A percentile compares a stretch with the other conserved stretches of the same genome.
These are phyloP conservation scores for Rhinella marina DNA, from an alignment of 2,797 vertebrate genomes.

Conservation along the genomic window DNA sequence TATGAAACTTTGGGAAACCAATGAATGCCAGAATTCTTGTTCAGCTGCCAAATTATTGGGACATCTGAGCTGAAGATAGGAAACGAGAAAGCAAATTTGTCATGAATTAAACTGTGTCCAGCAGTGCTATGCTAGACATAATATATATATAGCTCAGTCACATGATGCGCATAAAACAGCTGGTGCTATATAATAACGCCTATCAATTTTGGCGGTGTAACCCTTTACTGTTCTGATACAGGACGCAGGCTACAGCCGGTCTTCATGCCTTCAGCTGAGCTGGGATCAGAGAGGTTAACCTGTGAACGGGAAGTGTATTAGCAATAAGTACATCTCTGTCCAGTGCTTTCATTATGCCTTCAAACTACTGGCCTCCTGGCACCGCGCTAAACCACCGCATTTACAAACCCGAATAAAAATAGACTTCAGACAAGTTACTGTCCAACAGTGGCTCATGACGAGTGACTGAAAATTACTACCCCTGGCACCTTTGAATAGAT, in stretches of 20 bases:
- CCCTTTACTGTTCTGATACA: background rate
- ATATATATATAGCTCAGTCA: conserved; percentile 43
- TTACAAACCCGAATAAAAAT: conserved; percentile 51
- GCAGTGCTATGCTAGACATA: conserved; percentile 42
- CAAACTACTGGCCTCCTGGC: conserved; percentile 31
- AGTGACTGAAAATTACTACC: conserved; percentile 45
- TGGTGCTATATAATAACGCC: conserved; percentile 39
- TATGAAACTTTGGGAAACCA: conserved; percentile 2
- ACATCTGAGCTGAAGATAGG: conserved; percentile 31
- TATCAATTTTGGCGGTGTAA: conserved; percentile 13
- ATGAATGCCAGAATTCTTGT: conserved; percentile 8
- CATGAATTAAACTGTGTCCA: conserved; percentile 45
- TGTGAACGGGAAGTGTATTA: conserved; percentile 20
- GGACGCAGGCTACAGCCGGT: background rate
- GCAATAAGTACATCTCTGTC: conserved; percentile 26
- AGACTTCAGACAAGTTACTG: conserved; percentile 42
- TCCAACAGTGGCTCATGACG: conserved; percentile 31
- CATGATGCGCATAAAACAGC: conserved; percentile 49
- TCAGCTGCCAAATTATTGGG: conserved; percentile 31
- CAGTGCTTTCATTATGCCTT: conserved; percentile 35
- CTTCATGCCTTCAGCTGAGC: background rate
- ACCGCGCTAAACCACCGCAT: conserved; percentile 46
- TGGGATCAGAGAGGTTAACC: conserved; percentile 21
- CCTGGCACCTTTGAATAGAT: conserved; percentile 54
- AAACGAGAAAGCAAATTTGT: conserved; percentile 40